These are phyloP conservation scores for Serranus cabrilla DNA, from an alignment of 2,797 vertebrate species.

Conservation along the genomic window DNA sequence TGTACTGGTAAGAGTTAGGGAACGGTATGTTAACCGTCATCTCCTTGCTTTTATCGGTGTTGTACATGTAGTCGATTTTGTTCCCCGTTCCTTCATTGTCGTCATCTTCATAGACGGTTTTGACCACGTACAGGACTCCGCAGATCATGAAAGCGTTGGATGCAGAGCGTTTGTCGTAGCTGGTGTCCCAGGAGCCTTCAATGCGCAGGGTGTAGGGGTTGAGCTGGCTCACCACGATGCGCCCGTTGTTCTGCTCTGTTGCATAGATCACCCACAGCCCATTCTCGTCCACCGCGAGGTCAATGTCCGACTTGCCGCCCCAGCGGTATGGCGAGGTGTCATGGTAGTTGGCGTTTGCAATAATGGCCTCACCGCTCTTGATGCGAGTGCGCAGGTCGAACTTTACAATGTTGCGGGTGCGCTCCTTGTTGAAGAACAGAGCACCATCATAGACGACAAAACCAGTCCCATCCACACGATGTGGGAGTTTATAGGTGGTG, in stretches of 20 bases:
- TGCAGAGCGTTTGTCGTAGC: constrained; percentile 86
- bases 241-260: constrained; percentile 88
- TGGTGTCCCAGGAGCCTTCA: constrained; percentile 88
- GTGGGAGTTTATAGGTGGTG: constrained; percentile 97
- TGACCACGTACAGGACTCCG: constrained; percentile 91
- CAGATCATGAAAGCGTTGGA: constrained; percentile 90
- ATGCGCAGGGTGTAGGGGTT: constrained; percentile 88
- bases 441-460: constrained; percentile 99
- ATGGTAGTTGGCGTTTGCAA: constrained; percentile 92
- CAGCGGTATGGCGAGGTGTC: constrained; percentile 89
- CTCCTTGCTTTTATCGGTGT: constrained; percentile 95
- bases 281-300: constrained; percentile 87
- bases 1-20: constrained; percentile 99
- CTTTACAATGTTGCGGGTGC: constrained; percentile 98
- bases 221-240: constrained; percentile 88
- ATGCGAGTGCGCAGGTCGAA: constrained; percentile 97
- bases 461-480: constrained; percentile 96
- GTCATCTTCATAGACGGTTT: constrained; percentile 97
- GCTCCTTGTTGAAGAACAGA: constrained; percentile 98
- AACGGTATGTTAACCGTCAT: constrained; percentile 93
- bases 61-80: constrained; percentile 99
- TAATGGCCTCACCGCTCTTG: constrained; percentile 98
- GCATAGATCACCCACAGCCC: constrained; percentile 90
- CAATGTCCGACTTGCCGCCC: constrained; percentile 89
- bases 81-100: constrained; percentile 98